Base-by-base conservation (phyloP, 2,113 vertebrate genomes). In the Amblyornis subalaris region DNA sequence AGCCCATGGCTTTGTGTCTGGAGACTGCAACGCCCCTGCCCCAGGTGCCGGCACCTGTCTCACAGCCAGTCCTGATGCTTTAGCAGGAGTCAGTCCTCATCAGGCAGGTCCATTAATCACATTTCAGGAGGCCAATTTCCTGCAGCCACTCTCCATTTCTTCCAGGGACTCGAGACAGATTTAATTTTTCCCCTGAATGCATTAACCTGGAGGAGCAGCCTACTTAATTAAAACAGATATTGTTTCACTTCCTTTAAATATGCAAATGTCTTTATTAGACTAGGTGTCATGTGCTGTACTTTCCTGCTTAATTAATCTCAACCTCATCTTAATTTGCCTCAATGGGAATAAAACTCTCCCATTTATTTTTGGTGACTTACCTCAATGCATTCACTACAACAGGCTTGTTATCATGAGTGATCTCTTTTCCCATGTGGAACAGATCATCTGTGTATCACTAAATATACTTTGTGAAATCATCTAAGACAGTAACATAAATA, bases 201-300 rank as follows among this genome's bases (percentile, higher is more conserved):
- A 83, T 95, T 96, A 96, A 96, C 93, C 95, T 96, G 90, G 66
- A 96, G 92, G 92, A 96, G 88, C 92, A 96, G 88, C 88, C 95
- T 91, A 88, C 85, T 96, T 94, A 96, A 96, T 96, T 96, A 95
- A 96, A 93, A 90, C 54, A 96, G 94, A 94, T 96, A 95, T 94
- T 96, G 94, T 96, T 96, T 93, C 88, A 48, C 71, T 94, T 88
- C 44, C 82, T 90, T 96, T 96, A 96, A 94, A 93, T 95, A 93
- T 93, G 90, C 90, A 96, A 91, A 94, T 90, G 38, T 94, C 92
- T 96, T 94, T 96, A 95, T 96, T 96, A 93, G 90, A 25, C 71
- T 83, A 66, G 50, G 72, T 96, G 95, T 88, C 88, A 20, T 90
- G 88, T 21, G 88, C 88, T 90, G 50, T 76, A 28, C 58, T 90